Conservation (phyloP, 1,140 invertebrate genomes). For the Neuroterus valhalla region DNA sequence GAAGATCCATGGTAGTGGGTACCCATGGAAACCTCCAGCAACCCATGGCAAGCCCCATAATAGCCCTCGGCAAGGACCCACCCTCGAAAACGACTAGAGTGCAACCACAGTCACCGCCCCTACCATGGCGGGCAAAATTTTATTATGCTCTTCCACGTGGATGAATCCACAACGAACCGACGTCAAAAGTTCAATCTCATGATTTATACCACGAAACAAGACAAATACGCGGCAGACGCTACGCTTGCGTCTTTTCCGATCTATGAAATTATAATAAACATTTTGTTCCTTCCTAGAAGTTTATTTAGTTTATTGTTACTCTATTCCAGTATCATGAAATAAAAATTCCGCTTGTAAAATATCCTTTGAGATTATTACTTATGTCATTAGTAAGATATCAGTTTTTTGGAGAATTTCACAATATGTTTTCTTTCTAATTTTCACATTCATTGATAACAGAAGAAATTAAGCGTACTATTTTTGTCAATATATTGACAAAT, state of each 20-base stretch:
- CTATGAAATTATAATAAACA: conserved; percentile 13
- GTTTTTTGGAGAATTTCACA: too few relatives aligned
- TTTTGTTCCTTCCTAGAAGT: conserved; percentile 34
- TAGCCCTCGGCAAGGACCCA: conserved; percentile 55
- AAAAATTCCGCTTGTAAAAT: too few relatives aligned
- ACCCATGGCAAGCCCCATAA: conserved; percentile 56
- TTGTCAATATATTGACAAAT: too few relatives aligned
- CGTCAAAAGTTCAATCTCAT: conserved; percentile 40
- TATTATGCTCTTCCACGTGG: conserved; percentile 58
- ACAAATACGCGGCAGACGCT: conserved; percentile 47
- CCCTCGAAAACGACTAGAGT: conserved; percentile 53
- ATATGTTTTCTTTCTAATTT: too few relatives aligned
- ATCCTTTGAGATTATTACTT: too few relatives aligned
- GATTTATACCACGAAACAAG: conserved; percentile 51
- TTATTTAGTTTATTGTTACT: conserved; percentile 23
- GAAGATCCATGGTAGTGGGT: conserved; percentile 36
- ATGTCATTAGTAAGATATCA: too few relatives aligned
- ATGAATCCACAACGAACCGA: conserved; percentile 53
- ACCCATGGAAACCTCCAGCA: conserved; percentile 44
- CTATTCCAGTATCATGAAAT: background rate
- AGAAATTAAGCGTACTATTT: too few relatives aligned
- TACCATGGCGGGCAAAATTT: conserved; percentile 60
- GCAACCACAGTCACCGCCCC: conserved; percentile 58
- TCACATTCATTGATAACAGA: too few relatives aligned
- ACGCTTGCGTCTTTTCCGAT: conserved; percentile 10